phyloP scores from a whole-genome alignment of 2,113 vertebrate genomes.

The Pygathrix nemaeus region DNA sequence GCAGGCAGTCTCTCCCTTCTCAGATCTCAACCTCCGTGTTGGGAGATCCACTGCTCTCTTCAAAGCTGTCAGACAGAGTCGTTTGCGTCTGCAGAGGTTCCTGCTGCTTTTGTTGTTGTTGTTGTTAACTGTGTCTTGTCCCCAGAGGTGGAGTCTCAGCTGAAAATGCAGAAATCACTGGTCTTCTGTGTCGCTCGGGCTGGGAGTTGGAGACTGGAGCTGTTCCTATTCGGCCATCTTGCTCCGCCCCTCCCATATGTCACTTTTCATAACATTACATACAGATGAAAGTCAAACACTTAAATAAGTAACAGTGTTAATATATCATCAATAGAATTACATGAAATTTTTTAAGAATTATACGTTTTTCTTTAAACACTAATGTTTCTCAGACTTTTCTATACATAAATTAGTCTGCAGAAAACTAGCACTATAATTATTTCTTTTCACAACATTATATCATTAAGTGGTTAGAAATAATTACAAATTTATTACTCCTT shows the following conservation, averaged over 20 bases:
- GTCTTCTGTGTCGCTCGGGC: too few species aligned
- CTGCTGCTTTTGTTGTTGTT: too few species aligned
- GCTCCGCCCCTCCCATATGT: neutral
- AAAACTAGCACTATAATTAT: neutral
- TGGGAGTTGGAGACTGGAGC: too few species aligned
- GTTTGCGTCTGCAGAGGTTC: too few species aligned
- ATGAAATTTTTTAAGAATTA: neutral
- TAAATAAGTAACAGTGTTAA: neutral
- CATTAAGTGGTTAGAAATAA: neutral
- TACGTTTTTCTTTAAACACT: neutral
- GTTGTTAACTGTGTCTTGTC: too few species aligned
- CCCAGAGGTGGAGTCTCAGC: too few species aligned
- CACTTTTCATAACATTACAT: neutral
- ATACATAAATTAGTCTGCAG: neutral
- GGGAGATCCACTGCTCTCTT: too few species aligned
- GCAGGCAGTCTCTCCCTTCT: too few species aligned
- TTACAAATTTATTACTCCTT: neutral
- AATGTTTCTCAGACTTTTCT: neutral
- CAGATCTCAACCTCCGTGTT: too few species aligned
- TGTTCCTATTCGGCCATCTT: too few species aligned
- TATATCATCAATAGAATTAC: neutral
- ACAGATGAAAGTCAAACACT: neutral
- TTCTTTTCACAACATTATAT: neutral
- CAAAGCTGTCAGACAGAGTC: too few species aligned
- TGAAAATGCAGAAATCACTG: too few species aligned